phyloP scores from a whole-genome alignment of 2,113 vertebrate genomes.

The Oxygymnocypris stewartii region DNA sequence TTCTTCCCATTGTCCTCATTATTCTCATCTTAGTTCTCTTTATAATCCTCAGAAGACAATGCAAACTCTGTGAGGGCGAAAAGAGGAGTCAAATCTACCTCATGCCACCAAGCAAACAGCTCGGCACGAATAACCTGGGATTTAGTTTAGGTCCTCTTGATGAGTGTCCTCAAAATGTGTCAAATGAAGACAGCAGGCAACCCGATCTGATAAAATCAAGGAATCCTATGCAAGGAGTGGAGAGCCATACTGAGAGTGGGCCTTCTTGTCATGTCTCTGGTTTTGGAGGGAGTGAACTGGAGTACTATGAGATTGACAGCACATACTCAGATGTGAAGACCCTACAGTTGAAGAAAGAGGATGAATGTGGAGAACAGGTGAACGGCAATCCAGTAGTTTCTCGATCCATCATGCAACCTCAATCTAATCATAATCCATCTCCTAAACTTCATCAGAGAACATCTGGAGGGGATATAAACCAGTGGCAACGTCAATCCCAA shows the following conservation, averaged over 20 bases:
- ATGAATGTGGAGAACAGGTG: neutral
- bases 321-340: constrained; percentile 60
- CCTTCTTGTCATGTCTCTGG: constrained; percentile 33
- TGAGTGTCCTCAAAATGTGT: neutral
- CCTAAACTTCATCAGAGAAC: constrained; percentile 26
- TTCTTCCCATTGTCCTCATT: constrained; percentile 60
- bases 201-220: constrained; percentile 49
- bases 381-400: neutral
- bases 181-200: constrained; percentile 36
- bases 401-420: constrained; percentile 10
- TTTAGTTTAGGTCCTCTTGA: constrained; percentile 58
- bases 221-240: constrained; percentile 36
- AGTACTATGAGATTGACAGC: constrained; percentile 71
- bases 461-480: constrained; percentile 24
- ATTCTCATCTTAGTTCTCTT: constrained; percentile 55
- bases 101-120: constrained; percentile 44
- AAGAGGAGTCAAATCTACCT: constrained; percentile 28
- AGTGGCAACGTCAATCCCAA: constrained; percentile 28
- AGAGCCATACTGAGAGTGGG: constrained; percentile 46
- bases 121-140: constrained; percentile 61
- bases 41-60: constrained; percentile 49
- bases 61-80: neutral
- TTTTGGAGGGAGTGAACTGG: constrained; percentile 59
- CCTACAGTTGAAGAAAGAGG: constrained; percentile 32
- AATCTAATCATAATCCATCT: constrained; percentile 14